Evolutionary conservation across 2,888 invertebrate genomes (phyloP).

Genomic region (Limnephilus rhombicus): DNA sequence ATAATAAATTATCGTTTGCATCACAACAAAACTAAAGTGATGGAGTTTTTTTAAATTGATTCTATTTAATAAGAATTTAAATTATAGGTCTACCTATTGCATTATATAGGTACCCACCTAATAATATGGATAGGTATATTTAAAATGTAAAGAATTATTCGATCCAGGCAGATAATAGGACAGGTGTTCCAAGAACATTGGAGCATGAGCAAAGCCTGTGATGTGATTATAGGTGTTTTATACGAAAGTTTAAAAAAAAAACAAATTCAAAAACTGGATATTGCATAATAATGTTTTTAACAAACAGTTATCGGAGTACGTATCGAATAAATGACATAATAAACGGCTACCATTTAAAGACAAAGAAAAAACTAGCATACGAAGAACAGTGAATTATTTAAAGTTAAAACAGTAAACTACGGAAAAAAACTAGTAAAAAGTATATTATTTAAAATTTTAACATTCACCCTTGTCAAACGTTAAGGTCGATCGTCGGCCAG

Average conservation of each 20-base stretch:
- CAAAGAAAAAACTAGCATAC: too few relatives aligned
- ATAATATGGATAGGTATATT: background rate
- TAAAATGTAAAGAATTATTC: background rate
- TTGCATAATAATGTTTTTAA: too few relatives aligned
- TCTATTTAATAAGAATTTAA: background rate
- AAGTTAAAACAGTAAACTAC: background rate
- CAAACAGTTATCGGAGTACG: too few relatives aligned
- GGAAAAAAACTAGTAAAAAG: background rate
- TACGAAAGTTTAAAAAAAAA: background rate
- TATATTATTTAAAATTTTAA: background rate
- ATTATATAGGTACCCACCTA: too few relatives aligned
- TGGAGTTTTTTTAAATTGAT: background rate
- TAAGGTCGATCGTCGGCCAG: background rate
- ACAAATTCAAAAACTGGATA: background rate
- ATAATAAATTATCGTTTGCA: background rate
- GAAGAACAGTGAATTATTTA: too few relatives aligned
- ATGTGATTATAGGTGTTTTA: background rate
- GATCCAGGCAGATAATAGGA: background rate
- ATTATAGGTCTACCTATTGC: too few relatives aligned
- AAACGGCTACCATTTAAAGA: too few relatives aligned
- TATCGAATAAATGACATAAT: too few relatives aligned
- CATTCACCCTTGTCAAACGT: conserved; percentile 29
- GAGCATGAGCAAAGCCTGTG: background rate
- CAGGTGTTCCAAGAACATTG: background rate
- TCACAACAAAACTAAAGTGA: background rate